These are phyloP conservation scores for Drosophila cognata DNA, from an alignment of 2,888 invertebrate species.

Conservation along the genomic window DNA sequence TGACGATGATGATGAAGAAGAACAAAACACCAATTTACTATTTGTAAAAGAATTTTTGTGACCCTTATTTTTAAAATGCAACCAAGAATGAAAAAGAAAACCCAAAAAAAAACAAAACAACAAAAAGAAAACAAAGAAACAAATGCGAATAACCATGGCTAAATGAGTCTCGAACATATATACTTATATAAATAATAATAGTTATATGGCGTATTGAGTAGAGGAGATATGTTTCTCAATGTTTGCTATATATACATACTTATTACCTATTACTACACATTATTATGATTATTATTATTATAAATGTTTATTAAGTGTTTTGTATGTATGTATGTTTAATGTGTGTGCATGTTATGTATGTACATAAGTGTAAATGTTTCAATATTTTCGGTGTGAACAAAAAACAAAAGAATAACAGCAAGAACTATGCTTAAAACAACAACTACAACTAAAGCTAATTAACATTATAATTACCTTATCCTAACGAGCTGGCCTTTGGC, in stretches of 20 bases:
- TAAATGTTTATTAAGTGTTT: conserved; percentile 73
- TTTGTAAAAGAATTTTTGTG: conserved; percentile 77
- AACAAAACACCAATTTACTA: conserved; percentile 78
- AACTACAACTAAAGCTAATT: conserved; percentile 71
- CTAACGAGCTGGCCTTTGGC: conserved; percentile 40
- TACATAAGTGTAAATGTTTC: conserved; percentile 80
- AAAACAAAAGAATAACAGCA: conserved; percentile 13
- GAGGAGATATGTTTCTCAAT: conserved; percentile 55
- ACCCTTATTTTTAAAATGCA: conserved; percentile 69
- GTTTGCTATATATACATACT: conserved; percentile 64
- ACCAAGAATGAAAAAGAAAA: conserved; percentile 26
- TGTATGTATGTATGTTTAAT: conserved; percentile 68
- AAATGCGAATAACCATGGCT: conserved; percentile 69
- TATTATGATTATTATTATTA: conserved; percentile 63
- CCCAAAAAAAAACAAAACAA: conserved; percentile 13
- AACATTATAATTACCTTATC: conserved; percentile 64
- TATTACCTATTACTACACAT: conserved; percentile 76
- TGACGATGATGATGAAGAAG: conserved; percentile 35
- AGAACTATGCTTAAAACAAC: conserved; percentile 64
- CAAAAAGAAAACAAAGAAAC: conserved; percentile 36
- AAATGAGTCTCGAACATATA: conserved; percentile 76
- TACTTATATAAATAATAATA: conserved; percentile 45
- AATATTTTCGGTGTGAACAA: conserved; percentile 65
- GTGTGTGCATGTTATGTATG: conserved; percentile 66
- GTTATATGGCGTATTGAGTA: conserved; percentile 41